A percentile compares a stretch with the other conserved stretches of the same genome.
phyloP scores from a whole-genome alignment of 2,797 vertebrate genomes.

The Phrynocephalus guinanensis region DNA sequence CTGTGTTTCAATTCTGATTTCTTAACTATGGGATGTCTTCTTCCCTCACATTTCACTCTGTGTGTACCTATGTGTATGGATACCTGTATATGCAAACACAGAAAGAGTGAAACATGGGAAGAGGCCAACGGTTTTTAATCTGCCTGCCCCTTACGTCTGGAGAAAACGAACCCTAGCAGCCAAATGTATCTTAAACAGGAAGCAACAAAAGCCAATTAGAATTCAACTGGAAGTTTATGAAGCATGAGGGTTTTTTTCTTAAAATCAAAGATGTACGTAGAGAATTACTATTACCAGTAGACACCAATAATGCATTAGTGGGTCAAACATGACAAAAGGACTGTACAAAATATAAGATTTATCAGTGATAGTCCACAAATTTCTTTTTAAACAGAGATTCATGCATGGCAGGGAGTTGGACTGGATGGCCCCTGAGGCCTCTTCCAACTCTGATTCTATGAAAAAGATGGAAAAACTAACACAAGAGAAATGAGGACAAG shows the following conservation, averaged over 20 bases:
- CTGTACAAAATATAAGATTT: not conserved
- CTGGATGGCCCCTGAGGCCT: too few relatives aligned
- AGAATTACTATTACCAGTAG: not conserved
- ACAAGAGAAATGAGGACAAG: not conserved
- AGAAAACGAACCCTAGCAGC: not conserved
- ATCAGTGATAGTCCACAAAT: not conserved
- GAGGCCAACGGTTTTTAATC: not conserved
- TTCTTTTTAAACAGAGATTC: not conserved
- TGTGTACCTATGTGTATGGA: not conserved
- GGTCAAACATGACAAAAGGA: not conserved
- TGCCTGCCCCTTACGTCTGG: not conserved
- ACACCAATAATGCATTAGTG: not conserved
- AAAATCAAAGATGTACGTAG: not conserved
- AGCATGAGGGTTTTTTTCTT: not conserved
- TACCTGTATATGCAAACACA: too few relatives aligned
- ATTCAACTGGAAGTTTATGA: not conserved
- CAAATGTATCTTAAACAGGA: not conserved
- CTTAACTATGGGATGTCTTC: not conserved
- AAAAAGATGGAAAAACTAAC: not conserved
- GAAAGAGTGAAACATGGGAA: too few relatives aligned
- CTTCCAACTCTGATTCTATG: too few relatives aligned
- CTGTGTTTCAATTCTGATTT: not conserved
- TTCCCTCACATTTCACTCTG: not conserved
- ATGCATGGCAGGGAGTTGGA: too few relatives aligned
- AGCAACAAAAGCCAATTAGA: not conserved